Conservation (phyloP, 1,140 invertebrate species). For the Aphelinus atriplicis region DNA sequence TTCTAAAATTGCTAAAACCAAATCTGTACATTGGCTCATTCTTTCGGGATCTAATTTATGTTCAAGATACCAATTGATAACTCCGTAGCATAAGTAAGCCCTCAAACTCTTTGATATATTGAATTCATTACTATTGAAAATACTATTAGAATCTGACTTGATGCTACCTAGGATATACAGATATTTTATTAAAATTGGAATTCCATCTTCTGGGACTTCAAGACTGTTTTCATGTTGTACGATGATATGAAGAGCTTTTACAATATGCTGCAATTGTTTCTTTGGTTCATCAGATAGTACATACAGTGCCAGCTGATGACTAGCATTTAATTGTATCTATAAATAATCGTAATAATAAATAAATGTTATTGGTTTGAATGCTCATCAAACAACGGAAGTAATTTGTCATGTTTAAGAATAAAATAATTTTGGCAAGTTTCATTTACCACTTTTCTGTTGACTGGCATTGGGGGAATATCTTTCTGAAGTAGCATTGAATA, state of each 20-base stretch:
- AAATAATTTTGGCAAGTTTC: background rate
- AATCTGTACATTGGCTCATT: slow-evolving; percentile 38
- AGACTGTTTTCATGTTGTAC: slow-evolving; percentile 46
- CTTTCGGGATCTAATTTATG: slow-evolving; percentile 25
- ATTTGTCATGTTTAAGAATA: background rate
- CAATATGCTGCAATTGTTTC: slow-evolving; percentile 48
- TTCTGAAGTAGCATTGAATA: slow-evolving; percentile 42
- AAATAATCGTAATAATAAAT: background rate
- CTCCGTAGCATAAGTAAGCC: slow-evolving; percentile 55
- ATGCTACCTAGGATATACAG: slow-evolving; percentile 48
- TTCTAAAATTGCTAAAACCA: slow-evolving; percentile 42
- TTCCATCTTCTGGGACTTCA: slow-evolving; percentile 22
- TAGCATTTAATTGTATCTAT: slow-evolving; percentile 51
- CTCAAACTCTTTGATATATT: slow-evolving; percentile 51
- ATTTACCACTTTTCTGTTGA: slow-evolving; percentile 42
- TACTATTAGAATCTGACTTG: slow-evolving; percentile 40
- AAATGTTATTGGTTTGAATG: no score
- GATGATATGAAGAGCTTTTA: slow-evolving; percentile 46
- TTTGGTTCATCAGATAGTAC: slow-evolving; percentile 43
- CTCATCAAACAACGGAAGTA: background rate
- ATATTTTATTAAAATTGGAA: slow-evolving; percentile 45
- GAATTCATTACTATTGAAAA: slow-evolving; percentile 46
- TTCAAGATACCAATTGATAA: slow-evolving; percentile 51
- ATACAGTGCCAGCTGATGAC: slow-evolving; percentile 54
- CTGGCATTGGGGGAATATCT: slow-evolving; percentile 33